Conservation (phyloP, 2,888 invertebrate species). For the Ochropleura plecta region DNA sequence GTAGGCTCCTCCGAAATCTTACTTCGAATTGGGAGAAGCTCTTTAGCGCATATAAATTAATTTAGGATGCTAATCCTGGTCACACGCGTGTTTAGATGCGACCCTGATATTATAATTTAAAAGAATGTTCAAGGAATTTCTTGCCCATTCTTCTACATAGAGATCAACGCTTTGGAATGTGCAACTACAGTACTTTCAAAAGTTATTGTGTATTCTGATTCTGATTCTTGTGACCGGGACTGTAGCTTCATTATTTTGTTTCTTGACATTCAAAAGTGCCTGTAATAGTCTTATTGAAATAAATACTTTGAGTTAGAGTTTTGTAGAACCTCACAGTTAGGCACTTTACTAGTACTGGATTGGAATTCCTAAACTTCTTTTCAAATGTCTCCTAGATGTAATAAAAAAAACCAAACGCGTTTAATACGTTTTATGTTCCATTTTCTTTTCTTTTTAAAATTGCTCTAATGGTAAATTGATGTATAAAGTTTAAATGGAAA, state of each 20-base stretch:
- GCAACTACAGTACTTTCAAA: too few species aligned
- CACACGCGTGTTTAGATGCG: constrained; percentile 51
- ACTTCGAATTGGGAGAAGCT: constrained; percentile 61
- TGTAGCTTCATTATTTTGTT: too few species aligned
- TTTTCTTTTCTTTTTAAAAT: background rate
- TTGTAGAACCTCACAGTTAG: constrained; percentile 18
- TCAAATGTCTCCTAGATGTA: background rate
- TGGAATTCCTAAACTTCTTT: constrained; percentile 4
- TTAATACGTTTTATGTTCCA: background rate
- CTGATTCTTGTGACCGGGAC: too few species aligned
- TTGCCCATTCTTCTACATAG: too few species aligned
- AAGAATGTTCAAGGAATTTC: too few species aligned
- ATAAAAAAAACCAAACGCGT: background rate
- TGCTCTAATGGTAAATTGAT: background rate
- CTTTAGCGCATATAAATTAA: constrained; percentile 83
- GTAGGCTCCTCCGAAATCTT: constrained; percentile 45
- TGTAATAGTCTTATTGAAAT: too few species aligned
- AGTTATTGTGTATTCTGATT: too few species aligned
- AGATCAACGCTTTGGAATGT: too few species aligned
- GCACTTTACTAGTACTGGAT: constrained; percentile 14
- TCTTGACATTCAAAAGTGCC: too few species aligned
- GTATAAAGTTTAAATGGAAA: too few species aligned
- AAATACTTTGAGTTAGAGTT: too few species aligned
- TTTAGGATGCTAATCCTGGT: constrained; percentile 73
- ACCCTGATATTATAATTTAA: background rate